phyloP scores from a whole-genome alignment of 2,888 invertebrate species.

The Megaustenia siamemsis region DNA sequence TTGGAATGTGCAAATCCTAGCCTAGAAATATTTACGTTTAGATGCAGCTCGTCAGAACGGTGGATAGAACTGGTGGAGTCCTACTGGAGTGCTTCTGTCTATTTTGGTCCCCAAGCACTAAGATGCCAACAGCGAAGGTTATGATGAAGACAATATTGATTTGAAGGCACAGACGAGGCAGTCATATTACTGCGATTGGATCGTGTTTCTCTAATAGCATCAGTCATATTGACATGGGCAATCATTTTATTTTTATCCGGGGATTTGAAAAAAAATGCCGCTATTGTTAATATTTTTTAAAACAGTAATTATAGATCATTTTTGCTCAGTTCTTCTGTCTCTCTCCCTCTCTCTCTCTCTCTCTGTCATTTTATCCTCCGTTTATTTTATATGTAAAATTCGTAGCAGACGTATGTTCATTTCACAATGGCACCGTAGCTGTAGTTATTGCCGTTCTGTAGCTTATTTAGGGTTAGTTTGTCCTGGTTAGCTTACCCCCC shows the following conservation, averaged over 20 bases:
- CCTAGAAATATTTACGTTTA: background rate
- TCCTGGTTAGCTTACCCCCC: too few species aligned
- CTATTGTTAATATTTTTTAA: too few species aligned
- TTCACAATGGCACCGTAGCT: too few species aligned
- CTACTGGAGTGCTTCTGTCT: too few species aligned
- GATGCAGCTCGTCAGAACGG: background rate
- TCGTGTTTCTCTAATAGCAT: background rate
- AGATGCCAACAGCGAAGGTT: background rate
- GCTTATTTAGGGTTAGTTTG: too few species aligned
- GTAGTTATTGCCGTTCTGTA: too few species aligned
- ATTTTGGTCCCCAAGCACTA: too few species aligned
- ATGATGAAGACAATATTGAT: background rate
- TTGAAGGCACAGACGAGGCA: background rate
- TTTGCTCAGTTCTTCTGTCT: background rate
- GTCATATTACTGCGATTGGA: background rate
- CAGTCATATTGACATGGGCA: background rate
- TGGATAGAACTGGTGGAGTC: background rate
- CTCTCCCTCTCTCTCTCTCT: background rate
- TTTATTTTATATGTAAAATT: too few species aligned
- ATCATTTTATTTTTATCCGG: background rate
- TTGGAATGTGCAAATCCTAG: background rate
- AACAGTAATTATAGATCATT: background rate
- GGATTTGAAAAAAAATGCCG: background rate
- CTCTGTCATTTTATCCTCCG: background rate
- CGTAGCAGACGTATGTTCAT: too few species aligned